Percentiles rank a stretch among this genome's conserved stretches.
Conservation (phyloP, 2,797 vertebrate genomes). For the Diglossa cyanea region DNA sequence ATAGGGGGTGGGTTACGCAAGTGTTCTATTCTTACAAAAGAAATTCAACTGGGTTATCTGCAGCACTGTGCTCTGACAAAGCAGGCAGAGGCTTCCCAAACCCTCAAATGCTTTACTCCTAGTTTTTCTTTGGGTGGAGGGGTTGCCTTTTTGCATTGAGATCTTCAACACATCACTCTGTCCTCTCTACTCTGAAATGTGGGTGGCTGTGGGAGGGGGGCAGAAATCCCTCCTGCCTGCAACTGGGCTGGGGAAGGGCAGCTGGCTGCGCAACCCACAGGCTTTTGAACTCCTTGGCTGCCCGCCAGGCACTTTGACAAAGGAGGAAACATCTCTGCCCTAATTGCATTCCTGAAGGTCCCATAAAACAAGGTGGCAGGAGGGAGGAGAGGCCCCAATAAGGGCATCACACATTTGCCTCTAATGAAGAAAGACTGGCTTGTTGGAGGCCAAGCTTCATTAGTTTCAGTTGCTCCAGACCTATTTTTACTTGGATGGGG, state of each 20-base stretch:
- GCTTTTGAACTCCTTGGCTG: constrained; percentile 28
- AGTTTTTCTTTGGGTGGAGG: background rate
- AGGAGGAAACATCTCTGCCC: background rate
- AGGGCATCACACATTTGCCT: background rate
- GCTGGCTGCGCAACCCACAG: background rate
- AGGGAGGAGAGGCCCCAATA: constrained; percentile 1
- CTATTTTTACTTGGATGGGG: background rate
- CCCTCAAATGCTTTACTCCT: background rate
- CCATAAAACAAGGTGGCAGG: constrained; percentile 35
- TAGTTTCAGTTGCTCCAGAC: background rate
- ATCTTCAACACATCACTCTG: fast-evolving
- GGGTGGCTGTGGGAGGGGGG: background rate
- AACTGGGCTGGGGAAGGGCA: background rate
- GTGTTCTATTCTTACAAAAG: background rate
- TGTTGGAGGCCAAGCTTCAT: background rate
- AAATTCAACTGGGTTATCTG: background rate
- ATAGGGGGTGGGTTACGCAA: background rate
- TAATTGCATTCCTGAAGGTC: constrained; percentile 61
- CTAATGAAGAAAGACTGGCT: constrained; percentile 26
- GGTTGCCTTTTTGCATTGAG: background rate
- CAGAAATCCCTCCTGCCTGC: background rate
- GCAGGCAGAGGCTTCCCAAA: background rate
- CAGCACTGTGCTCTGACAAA: background rate
- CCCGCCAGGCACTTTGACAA: constrained; percentile 32
- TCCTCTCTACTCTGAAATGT: background rate